Evolutionary conservation across 2,113 vertebrate species (phyloP).

Genomic region (Merops nubicus): DNA sequence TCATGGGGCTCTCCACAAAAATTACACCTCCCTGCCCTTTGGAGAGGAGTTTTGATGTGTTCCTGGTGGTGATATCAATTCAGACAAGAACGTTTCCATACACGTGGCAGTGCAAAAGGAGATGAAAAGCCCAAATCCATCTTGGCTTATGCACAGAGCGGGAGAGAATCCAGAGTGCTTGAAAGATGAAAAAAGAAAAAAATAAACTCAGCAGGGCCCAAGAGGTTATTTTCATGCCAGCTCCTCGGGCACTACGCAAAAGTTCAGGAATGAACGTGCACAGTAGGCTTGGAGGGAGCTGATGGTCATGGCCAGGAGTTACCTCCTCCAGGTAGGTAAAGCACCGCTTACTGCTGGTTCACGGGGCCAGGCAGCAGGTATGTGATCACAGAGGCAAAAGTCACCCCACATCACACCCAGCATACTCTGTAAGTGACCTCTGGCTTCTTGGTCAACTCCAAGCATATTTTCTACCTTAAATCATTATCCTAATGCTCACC

Average conservation of each 20-base stretch:
- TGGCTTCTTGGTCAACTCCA: not conserved
- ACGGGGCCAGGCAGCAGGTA: not conserved
- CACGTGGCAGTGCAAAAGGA: conserved; percentile 2
- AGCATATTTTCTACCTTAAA: not conserved
- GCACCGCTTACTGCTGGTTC: not conserved
- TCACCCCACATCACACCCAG: not conserved
- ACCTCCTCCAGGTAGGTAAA: not conserved
- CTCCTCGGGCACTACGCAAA: not conserved
- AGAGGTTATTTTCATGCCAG: not conserved
- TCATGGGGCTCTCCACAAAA: not conserved
- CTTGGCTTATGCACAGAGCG: conserved; percentile 5
- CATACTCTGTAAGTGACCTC: not conserved
- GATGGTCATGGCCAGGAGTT: not conserved
- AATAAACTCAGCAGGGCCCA: not conserved
- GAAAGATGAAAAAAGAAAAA: conserved; percentile 4
- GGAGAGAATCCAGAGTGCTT: not conserved
- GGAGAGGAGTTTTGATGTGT: not conserved
- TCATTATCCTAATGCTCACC: not conserved
- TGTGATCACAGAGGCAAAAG: not conserved
- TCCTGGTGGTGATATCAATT: not conserved
- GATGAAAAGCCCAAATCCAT: conserved; percentile 23
- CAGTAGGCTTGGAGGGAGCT: not conserved
- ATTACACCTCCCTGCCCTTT: not conserved
- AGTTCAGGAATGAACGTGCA: not conserved
- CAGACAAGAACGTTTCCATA: not conserved